Evolutionary conservation across 2,888 invertebrate genomes (phyloP), one percentile per base, ranked within the genome.

Genomic region (Erebia ligea): DNA sequence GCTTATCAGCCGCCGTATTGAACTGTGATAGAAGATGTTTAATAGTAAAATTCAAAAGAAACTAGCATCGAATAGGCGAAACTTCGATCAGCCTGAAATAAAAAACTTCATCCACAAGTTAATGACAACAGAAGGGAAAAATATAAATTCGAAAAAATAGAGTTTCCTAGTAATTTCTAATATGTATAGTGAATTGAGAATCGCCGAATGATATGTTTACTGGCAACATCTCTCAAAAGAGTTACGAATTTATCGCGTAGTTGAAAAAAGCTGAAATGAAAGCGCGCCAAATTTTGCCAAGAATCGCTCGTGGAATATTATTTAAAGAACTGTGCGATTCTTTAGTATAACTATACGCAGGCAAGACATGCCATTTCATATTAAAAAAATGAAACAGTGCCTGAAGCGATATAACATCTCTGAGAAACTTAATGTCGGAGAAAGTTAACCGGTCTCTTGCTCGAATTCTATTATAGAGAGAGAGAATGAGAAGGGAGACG

Each of bases 161-260:
- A 72, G 70, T 70, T 71, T 73, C 72, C 71, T 80, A 79, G 77
- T 76, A 78, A 76, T 74, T 77, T 78, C 75, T 80, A 80, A 76
- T 76, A 74, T 77, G 77, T 79, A 78, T 79, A 78, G 75, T 77
- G 79, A 86, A 85, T 83, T 88, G 92, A 92, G 91, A 92, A 91
- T 82, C 81, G 92, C 92, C 92, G 89, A 92, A 87, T 83, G 82
- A 93, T 93, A 93, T 93, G 92, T 93, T 92, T 91, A 88, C 86
- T 84, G 92, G 92, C 92, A 90, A 88, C 88, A 89, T 88, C 89
- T 92, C 91, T 87, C 84, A 84, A 87, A 81, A 86, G 80, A 84
- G 86, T 86, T 62, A 62, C 91, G 90, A 90, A 89, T 89, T 90
- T 88, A 89, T 88, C 85, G 86, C 86, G 88, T 91, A 90, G 88